A percentile compares a stretch with the other conserved stretches of the same genome.
These are phyloP conservation scores for Lasioglossum albipes DNA, from an alignment of 1,140 invertebrate genomes.

Conservation along the genomic window DNA sequence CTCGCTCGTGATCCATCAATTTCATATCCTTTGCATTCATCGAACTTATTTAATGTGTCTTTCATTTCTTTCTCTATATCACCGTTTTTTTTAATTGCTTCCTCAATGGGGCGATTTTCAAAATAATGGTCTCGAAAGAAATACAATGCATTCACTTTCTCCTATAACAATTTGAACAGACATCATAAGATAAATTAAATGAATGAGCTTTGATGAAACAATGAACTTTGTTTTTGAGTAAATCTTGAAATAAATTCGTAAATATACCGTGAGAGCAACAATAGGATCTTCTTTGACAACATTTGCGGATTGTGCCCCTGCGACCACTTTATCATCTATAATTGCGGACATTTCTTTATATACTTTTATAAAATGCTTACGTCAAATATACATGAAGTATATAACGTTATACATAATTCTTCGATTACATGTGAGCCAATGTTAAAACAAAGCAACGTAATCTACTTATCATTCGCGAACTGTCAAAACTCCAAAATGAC, in stretches of 20 bases:
- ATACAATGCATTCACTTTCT: slow-evolving; percentile 85
- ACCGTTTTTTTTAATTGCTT: slow-evolving; percentile 84
- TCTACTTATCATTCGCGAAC: slow-evolving; percentile 31
- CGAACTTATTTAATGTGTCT: slow-evolving; percentile 83
- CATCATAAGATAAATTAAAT: neutral
- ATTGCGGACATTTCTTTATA: slow-evolving; percentile 72
- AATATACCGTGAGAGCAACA: slow-evolving; percentile 74
- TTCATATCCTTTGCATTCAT: slow-evolving; percentile 84
- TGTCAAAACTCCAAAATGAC: slow-evolving; percentile 47
- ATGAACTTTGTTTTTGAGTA: neutral
- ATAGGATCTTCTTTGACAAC: slow-evolving; percentile 77
- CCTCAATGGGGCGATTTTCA: slow-evolving; percentile 86
- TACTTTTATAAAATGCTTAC: slow-evolving; percentile 13
- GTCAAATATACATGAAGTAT: slow-evolving; percentile 15
- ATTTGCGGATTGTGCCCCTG: slow-evolving; percentile 74
- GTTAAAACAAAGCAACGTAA: neutral
- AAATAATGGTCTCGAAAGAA: slow-evolving; percentile 89
- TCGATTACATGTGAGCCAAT: neutral
- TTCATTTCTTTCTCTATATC: slow-evolving; percentile 85
- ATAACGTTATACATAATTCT: slow-evolving; percentile 29
- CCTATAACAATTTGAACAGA: slow-evolving; percentile 77
- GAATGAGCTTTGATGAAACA: slow-evolving; percentile 8
- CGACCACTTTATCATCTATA: slow-evolving; percentile 79
- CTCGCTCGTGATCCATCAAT: slow-evolving; percentile 83
- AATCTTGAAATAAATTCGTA: neutral